Base-by-base conservation (phyloP, 2,888 invertebrate genomes). In the Caenorhabditis drosophilae region DNA sequence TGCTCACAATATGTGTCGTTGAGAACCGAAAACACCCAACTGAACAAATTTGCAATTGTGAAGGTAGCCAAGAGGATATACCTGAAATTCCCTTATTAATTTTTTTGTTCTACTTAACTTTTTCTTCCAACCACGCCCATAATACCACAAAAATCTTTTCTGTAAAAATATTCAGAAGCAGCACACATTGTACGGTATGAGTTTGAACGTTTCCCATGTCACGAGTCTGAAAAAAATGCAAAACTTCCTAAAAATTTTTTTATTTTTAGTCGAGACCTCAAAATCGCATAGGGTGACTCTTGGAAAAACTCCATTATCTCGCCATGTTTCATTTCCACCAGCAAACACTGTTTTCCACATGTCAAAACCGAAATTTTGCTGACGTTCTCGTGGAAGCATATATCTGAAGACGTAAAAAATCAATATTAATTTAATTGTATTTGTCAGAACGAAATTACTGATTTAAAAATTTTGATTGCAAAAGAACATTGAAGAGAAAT, bases 201-300 rank as follows among this genome's bases (percentile, higher is more conserved):
- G 64, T 75, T 40, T 79, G 79, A 1, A 76, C 61, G 40, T 83
- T 82, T 25, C 81, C 82, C 80, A 82, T 80, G 53, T 81, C 82
- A 20, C 82, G 73, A 0, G 82, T 79, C 77, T 82, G 48, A 36
- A 73, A 44, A 22, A 20, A 47, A 1, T n/a, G 7, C 12, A 16
- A 11, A 36, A n/a, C 4, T 16, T 26, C 1, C 15, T 1, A 15
- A 26, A 7, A 7, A 34, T 18, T 9, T 34, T 15, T 34, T 22
- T 2, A 20, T 25, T 22, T 7, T 22, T n/a, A 15, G 15, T 38
- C n/a, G 6, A 6, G 20, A 9, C 16, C n/a, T 9, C 6, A 34
- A 48, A 48, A 60, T 83, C 81, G 54, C 83, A 83, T n/a, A 82
- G 63, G 2, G 83, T 78, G 9, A 83, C 83, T 22, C 83, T 58